These are phyloP conservation scores for Chelonus insularis DNA, from an alignment of 1,140 invertebrate genomes.

Conservation along the genomic window DNA sequence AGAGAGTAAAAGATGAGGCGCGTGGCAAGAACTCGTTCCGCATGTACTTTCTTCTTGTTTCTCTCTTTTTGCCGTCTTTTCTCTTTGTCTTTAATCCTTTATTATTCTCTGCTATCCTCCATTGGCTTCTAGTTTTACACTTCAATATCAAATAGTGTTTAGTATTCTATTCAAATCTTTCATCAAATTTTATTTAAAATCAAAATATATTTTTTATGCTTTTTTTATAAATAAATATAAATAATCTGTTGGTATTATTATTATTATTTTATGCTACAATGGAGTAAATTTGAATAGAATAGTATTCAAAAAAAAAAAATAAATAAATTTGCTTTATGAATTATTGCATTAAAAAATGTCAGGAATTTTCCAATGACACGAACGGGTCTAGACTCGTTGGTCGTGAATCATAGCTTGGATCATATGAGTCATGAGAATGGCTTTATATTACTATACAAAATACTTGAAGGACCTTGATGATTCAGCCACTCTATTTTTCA, in stretches of 20 bases:
- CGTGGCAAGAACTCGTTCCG: conserved; percentile 54
- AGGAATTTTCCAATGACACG: background rate
- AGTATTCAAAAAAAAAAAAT: no score
- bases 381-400: conserved; percentile 18
- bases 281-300: no score
- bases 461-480: no score
- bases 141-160: background rate
- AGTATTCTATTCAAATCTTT: conserved; percentile 8
- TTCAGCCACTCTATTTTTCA: no score
- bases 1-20: conserved; percentile 30
- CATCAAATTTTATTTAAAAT: no score
- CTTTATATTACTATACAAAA: no score
- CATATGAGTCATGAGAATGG: conserved; percentile 27
- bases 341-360: no score
- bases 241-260: no score
- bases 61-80: conserved; percentile 23
- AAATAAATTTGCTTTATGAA: no score
- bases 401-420: conserved; percentile 23
- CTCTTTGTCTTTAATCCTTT: conserved; percentile 12
- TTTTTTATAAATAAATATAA: no score
- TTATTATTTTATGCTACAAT: no score
- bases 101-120: conserved; percentile 13
- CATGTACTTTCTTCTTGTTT: conserved; percentile 29
- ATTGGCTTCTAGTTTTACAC: conserved; percentile 52
- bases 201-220: no score